These are phyloP conservation scores for Pteruthius melanotis DNA, from an alignment of 2,113 vertebrate species.

Conservation along the genomic window DNA sequence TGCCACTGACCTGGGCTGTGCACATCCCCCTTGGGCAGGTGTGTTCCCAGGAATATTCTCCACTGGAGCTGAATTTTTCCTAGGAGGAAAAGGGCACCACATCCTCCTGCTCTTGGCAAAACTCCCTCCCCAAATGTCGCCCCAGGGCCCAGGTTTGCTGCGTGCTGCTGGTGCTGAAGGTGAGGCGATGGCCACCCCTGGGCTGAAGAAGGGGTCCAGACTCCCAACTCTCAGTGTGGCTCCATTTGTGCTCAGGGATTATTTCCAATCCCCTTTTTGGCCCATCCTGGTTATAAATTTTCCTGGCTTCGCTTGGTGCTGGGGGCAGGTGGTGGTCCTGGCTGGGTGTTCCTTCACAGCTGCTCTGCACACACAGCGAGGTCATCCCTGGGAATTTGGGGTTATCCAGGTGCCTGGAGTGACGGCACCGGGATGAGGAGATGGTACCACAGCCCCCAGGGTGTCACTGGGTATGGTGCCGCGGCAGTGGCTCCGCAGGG, in stretches of 20 bases:
- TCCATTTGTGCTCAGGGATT: accelerated
- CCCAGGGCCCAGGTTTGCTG: background rate
- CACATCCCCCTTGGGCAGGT: background rate
- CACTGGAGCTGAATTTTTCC: accelerated
- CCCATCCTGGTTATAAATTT: background rate
- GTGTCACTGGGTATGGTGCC: no score
- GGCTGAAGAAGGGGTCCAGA: background rate
- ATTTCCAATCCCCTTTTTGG: background rate
- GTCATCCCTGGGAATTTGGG: background rate
- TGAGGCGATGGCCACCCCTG: background rate
- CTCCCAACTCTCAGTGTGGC: background rate
- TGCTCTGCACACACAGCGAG: background rate
- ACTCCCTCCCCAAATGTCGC: background rate
- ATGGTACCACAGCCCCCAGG: background rate
- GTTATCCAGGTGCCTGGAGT: background rate
- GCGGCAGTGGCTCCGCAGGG: background rate
- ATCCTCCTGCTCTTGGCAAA: background rate
- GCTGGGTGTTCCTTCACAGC: background rate
- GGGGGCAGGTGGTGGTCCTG: background rate
- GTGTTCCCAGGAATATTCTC: background rate
- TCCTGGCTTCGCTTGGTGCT: background rate
- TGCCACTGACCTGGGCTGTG: background rate
- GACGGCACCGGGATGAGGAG: accelerated
- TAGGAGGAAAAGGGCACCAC: background rate
- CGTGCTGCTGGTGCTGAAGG: background rate